These are phyloP conservation scores for Nephotettix cincticeps DNA, from an alignment of 1,140 invertebrate genomes.

Conservation along the genomic window DNA sequence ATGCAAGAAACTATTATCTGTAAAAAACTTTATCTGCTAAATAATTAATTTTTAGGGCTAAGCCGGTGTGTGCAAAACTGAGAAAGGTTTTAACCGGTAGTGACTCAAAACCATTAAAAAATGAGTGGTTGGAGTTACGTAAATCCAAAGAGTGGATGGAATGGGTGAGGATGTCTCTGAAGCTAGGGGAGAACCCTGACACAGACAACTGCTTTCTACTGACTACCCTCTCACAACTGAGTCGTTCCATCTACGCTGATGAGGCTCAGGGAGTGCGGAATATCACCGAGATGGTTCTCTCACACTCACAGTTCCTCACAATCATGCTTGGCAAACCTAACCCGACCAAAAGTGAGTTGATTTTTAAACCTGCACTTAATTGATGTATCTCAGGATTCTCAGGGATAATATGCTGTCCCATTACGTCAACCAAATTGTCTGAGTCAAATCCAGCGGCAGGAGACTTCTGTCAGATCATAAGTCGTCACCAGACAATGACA, in stretches of 20 bases:
- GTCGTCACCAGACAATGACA: no score
- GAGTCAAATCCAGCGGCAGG: no score
- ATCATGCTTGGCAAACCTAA: not conserved
- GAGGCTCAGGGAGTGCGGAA: not conserved
- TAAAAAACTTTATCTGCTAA: no score
- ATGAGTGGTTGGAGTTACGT: not conserved
- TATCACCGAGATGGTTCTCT: not conserved
- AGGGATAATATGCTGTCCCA: no score
- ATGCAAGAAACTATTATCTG: no score
- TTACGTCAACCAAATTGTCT: no score
- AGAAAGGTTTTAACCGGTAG: not conserved
- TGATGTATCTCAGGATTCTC: no score
- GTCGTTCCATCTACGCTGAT: not conserved
- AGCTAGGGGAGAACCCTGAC: conserved; percentile 6
- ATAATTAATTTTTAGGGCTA: not conserved
- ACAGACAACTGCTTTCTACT: not conserved
- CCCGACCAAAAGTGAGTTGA: not conserved
- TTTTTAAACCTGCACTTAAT: not conserved
- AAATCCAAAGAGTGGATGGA: not conserved
- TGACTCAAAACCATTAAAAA: not conserved
- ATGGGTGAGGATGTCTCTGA: not conserved
- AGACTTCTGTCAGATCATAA: no score
- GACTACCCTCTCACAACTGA: not conserved
- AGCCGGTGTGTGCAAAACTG: not conserved
- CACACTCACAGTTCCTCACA: conserved; percentile 4